Conservation (phyloP, 2,113 vertebrate species). For the Hypomesus transpacificus region DNA sequence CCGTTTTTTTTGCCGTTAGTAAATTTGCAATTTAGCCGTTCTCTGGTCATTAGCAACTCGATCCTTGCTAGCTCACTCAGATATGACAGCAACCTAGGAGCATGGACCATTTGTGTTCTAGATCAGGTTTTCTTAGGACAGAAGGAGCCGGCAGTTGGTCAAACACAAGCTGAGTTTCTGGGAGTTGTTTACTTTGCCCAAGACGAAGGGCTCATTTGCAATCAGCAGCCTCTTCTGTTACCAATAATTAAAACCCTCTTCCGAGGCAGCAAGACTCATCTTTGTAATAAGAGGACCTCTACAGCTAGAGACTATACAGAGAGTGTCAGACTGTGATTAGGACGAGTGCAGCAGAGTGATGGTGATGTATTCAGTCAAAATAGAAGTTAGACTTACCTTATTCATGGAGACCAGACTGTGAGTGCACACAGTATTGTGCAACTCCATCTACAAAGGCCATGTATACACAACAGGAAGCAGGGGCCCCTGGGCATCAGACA, state of each 20-base stretch:
- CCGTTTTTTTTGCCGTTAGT: too few relatives aligned
- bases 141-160: neutral
- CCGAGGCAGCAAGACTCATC: constrained; percentile 1
- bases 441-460: neutral
- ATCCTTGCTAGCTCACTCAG: too few relatives aligned
- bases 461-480: constrained; percentile 1
- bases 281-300: neutral
- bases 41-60: too few relatives aligned
- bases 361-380: neutral
- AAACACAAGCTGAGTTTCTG: neutral
- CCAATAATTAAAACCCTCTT: constrained; percentile 47
- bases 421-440: constrained; percentile 4
- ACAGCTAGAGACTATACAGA: neutral
- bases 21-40: too few relatives aligned
- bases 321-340: neutral
- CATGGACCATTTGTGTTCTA: too few relatives aligned
- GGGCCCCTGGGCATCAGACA: constrained; percentile 1
- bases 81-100: too few relatives aligned
- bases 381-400: neutral
- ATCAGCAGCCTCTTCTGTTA: constrained; percentile 54
- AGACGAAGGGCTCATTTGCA: constrained; percentile 46
- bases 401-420: neutral
- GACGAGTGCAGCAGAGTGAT: neutral
- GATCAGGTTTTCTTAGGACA: constrained; percentile 20
- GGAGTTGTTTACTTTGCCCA: constrained; percentile 25